Percentiles rank a stretch among this genome's conserved stretches.
Conservation (phyloP, 2,888 invertebrate genomes). For the Sceliomorpha sp. region DNA sequence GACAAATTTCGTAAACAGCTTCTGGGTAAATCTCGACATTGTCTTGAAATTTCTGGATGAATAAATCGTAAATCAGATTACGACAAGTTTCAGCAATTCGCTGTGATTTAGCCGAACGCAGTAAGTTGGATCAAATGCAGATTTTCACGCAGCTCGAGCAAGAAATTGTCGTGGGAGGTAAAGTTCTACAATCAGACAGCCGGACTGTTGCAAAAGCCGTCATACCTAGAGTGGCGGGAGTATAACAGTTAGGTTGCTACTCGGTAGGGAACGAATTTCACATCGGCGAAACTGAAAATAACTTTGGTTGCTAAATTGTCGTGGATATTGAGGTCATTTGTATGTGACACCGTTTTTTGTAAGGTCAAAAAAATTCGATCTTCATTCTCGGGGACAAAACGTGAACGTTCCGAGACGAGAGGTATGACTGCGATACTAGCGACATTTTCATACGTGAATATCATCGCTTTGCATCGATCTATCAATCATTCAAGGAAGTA, state of each 20-base stretch:
- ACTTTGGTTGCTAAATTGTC: no score
- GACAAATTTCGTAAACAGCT: no score
- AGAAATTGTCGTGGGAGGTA: conserved; percentile 43
- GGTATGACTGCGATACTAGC: no score
- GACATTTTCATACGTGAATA: conserved; percentile 13
- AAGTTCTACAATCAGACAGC: conserved; percentile 53
- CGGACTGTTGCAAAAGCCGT: conserved; percentile 45
- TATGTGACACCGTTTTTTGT: no score
- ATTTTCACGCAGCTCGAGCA: conserved; percentile 39
- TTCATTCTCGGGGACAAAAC: no score
- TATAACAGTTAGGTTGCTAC: conserved; percentile 43
- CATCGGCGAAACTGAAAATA: no score
- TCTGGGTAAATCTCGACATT: no score
- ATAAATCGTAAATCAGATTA: no score
- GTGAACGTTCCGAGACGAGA: no score
- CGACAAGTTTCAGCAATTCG: conserved; percentile 35
- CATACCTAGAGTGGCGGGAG: conserved; percentile 32
- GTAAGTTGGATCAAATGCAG: conserved; percentile 50
- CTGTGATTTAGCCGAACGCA: conserved; percentile 33
- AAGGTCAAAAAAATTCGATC: no score
- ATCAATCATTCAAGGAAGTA: conserved; percentile 46
- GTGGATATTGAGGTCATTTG: no score
- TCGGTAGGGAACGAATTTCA: conserved; percentile 11
- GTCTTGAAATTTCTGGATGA: no score
- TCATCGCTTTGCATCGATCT: conserved; percentile 32